These are phyloP conservation scores for Phyllopteryx taeniolatus DNA, from an alignment of 2,113 vertebrate species.

Conservation along the genomic window DNA sequence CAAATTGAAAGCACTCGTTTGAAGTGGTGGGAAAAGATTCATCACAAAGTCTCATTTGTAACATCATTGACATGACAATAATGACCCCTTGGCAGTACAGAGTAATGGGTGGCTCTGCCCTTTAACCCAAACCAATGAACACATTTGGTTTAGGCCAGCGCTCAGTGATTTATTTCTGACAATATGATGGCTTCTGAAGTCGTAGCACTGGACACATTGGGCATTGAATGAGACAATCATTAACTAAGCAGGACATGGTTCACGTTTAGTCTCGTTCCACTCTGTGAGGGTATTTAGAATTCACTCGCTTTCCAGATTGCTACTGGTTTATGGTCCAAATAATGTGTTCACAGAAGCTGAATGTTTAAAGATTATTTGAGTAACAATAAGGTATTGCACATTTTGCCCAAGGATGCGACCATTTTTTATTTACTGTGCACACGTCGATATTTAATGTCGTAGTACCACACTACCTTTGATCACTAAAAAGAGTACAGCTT, in stretches of 20 bases:
- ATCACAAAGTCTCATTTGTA: constrained; percentile 75
- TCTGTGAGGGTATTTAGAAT: constrained; percentile 58
- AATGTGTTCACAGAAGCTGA: constrained; percentile 42
- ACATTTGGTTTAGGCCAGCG: constrained; percentile 64
- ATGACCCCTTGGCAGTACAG: constrained; percentile 70
- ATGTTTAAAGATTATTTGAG: constrained; percentile 32
- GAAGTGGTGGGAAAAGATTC: constrained; percentile 69
- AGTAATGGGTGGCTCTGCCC: constrained; percentile 72
- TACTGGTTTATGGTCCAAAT: constrained; percentile 69
- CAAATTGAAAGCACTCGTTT: constrained; percentile 38
- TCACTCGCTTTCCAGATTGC: constrained; percentile 55
- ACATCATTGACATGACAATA: constrained; percentile 68
- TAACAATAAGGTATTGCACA: constrained; percentile 2
- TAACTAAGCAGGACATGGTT: constrained; percentile 65
- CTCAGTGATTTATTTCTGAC: constrained; percentile 73
- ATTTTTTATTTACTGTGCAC: not conserved
- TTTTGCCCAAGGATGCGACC: not conserved
- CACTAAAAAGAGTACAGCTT: not conserved
- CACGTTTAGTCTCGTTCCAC: constrained; percentile 60
- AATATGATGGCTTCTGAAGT: constrained; percentile 71
- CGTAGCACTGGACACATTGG: constrained; percentile 59
- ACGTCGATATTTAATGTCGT: not conserved
- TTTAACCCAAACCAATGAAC: constrained; percentile 69
- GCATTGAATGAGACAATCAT: constrained; percentile 68
- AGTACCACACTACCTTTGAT: not conserved